Base-by-base conservation (phyloP, 1,140 invertebrate genomes). In the Tenebrio molitor region DNA sequence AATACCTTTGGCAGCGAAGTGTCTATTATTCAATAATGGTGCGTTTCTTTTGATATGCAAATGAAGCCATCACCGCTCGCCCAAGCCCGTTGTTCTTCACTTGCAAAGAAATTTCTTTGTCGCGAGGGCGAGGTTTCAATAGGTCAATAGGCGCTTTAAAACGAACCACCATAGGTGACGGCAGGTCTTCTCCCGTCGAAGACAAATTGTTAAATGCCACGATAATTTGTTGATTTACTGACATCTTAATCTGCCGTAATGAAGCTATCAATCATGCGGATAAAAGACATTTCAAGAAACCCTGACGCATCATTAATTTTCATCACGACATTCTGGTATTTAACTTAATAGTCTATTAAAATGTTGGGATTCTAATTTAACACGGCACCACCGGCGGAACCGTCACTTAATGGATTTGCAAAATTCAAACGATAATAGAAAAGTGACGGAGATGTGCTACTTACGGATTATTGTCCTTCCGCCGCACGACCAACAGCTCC, bases 201-300 rank as follows among this genome's bases (percentile, higher is more conserved):
- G 50, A 58, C 50, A 58, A 58, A 58, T 58, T 25, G 23, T 33
- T 58, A 58, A 58, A 58, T 58, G 8, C 17, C 46, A 23, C 10
- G 21, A 58, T 29, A 58, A 58, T 58, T 58, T 58, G 50, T 58
- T 58, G 50, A 58, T 58, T 58, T 58, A 58, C 50, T 58, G 50
- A 58, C 50, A 58, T 58, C 50, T 29, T 58, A 58, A 58, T 58
- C 50, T n/a, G 10, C 12, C 50, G 23, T 29, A 58, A 58, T 58
- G 50, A 58, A 58, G 1, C 50, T 58, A 58, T 58, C 50, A 58
- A 58, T 58, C 50, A 58, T 58, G 21, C 15, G 23, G 12, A 58
- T 58, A 58, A 58, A 58, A 58, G 50, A 58, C 50, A 58, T 58
- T 58, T 29, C 50, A 58, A 58, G 50, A 58, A 58, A 58, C 50